phyloP scores from a whole-genome alignment of 2,888 invertebrate species.

The Odontocerum albicorne region DNA sequence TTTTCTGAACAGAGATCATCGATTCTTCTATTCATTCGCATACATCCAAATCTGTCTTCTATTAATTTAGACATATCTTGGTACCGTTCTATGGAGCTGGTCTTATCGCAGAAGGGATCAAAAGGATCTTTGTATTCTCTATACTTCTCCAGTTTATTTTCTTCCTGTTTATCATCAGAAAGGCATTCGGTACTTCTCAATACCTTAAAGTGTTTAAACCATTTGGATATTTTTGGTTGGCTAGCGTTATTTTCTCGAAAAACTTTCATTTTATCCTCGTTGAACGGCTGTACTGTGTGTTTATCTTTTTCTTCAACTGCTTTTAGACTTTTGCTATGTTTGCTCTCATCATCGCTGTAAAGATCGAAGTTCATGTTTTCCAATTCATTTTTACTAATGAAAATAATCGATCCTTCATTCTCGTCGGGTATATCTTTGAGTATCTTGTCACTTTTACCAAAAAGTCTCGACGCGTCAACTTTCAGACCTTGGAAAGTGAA shows the following conservation, averaged over 20 bases:
- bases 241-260: slow-evolving; percentile 51
- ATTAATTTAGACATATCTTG: slow-evolving; percentile 72
- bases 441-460: slow-evolving; percentile 57
- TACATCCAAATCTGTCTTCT: slow-evolving; percentile 65
- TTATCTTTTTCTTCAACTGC: slow-evolving; percentile 45
- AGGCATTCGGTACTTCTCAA: slow-evolving; percentile 53
- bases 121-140: slow-evolving; percentile 58
- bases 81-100: slow-evolving; percentile 70
- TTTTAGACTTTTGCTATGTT: slow-evolving; percentile 46
- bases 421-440: slow-evolving; percentile 60
- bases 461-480: slow-evolving; percentile 53
- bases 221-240: slow-evolving; percentile 62
- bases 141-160: slow-evolving; percentile 47
- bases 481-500: slow-evolving; percentile 57
- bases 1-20: slow-evolving; percentile 55
- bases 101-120: slow-evolving; percentile 64
- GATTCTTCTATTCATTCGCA: slow-evolving; percentile 42
- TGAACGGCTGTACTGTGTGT: slow-evolving; percentile 49
- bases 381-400: slow-evolving; percentile 65
- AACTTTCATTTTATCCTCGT: slow-evolving; percentile 55
- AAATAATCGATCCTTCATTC: slow-evolving; percentile 68
- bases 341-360: slow-evolving; percentile 54
- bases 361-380: slow-evolving; percentile 63
- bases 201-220: slow-evolving; percentile 65
- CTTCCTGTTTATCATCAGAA: slow-evolving; percentile 49